Base-by-base conservation (phyloP, 2,797 vertebrate species). In the Leptatherina wallacei region DNA sequence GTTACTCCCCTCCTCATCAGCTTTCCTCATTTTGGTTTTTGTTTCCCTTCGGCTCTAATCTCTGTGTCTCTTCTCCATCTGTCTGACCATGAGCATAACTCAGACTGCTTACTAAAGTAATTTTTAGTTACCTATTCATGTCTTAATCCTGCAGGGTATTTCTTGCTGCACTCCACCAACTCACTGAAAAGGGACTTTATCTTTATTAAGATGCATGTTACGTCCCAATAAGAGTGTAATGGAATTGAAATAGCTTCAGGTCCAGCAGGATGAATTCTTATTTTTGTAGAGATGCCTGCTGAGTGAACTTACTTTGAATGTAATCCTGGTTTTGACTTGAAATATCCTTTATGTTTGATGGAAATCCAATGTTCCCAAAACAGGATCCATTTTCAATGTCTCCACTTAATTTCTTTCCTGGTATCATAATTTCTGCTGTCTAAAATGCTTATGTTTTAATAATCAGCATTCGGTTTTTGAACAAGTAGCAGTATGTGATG, bases 1-100 rank as follows among this genome's bases (percentile, higher is more conserved):
- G 24, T 79, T 63, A 10, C 61, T 66, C 47, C 52, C 2, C 24
- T 67, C 62, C 5, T 69, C 6, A 1, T 71, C 12, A 3, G 36
- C 49, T 73, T 67, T 55, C 22, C 57, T 58, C 9, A 18, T 62
- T 71, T 56, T 60, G 51, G 40, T 56, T 44, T 20, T 57, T 12
- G n/a, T 68, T 60, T 71, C 49, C 51, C 44, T n/a, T 82, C 69
- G 81, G 70, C 75, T 73, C 35, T 75, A 64, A 69, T 65, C 58
- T 20, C 61, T 38, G 9, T 55, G 44, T 78, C 71, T 67, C 73
- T 56, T 65, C 11, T 61, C 33, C 55, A 71, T 81, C 57, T 58
- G 22, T 69, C 29, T 54, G 56, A 74, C 42, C 62, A 51, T 30
- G 59, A 75, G 56, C 35, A 32, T 20, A 6, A 16, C 38, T 72